Evolutionary conservation across 2,797 vertebrate species (phyloP).

Genomic region (Chaetodon trifasciatus): DNA sequence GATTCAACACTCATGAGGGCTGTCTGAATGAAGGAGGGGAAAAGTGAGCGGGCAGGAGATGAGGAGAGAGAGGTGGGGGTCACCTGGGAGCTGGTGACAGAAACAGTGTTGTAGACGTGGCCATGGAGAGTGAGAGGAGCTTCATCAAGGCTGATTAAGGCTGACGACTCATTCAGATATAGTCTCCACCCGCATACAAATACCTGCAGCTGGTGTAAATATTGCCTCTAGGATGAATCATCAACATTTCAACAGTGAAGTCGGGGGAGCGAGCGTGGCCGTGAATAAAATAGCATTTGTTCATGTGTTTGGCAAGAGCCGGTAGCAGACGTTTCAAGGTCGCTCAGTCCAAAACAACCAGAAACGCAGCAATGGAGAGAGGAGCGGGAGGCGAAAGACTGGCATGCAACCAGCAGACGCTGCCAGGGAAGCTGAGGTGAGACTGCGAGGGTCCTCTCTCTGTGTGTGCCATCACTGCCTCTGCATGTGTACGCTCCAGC

Average conservation of each 20-base stretch:
- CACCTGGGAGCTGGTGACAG: slow-evolving; percentile 58
- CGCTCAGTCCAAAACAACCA: slow-evolving; percentile 40
- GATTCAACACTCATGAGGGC: slow-evolving; percentile 64
- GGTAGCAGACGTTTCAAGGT: slow-evolving; percentile 73
- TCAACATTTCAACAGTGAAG: slow-evolving; percentile 56
- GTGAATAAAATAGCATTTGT: slow-evolving; percentile 57
- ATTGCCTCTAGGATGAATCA: slow-evolving; percentile 58
- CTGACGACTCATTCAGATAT: slow-evolving; percentile 44
- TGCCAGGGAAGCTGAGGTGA: slow-evolving; percentile 64
- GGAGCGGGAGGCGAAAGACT: slow-evolving; percentile 52
- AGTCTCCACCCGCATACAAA: slow-evolving; percentile 30
- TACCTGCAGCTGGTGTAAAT: slow-evolving; percentile 45
- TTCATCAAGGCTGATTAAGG: slow-evolving; percentile 38
- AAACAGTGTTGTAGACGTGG: not conserved
- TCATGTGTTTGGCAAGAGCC: slow-evolving; percentile 52
- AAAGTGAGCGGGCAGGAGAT: slow-evolving; percentile 17
- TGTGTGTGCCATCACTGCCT: slow-evolving; percentile 8
- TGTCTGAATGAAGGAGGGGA: slow-evolving; percentile 52
- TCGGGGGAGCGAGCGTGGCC: slow-evolving; percentile 37
- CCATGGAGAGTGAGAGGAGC: slow-evolving; percentile 17
- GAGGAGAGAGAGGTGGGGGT: slow-evolving; percentile 13
- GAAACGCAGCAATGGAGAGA: slow-evolving; percentile 46
- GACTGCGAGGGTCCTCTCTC: slow-evolving; percentile 37
- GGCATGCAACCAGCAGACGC: slow-evolving; percentile 54
- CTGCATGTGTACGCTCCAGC: slow-evolving; percentile 5